Evolutionary conservation across 92 coral and sea anemone species (phyloP), one percentile per base, ranked within the genome.

Genomic region (Porites rus): DNA sequence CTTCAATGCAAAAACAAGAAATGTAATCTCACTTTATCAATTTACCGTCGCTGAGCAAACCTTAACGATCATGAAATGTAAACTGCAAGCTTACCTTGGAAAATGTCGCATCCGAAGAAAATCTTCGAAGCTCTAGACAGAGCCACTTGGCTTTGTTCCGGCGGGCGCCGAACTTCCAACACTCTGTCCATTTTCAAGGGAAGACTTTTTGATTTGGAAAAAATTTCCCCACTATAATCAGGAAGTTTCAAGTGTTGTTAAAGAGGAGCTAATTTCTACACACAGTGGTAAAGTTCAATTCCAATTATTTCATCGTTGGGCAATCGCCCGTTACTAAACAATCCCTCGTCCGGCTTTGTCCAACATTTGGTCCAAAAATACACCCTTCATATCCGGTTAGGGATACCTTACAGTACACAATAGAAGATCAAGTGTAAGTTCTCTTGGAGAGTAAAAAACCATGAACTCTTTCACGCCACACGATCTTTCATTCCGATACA

Each of bases 51-150:
- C 13, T 8, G 61, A 56, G 66, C n/a, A 62, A 58, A 58, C 51
- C 51, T 22, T 21, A 31, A 76, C 66, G 53, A 56, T 52, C 58
- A 43, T 75, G 51, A 54, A 56, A 75, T 54, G 50, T 14, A 50
- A 82, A 46, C 58, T 53, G 14, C 16, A 50, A 72, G 51, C 43
- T 46, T 64, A 94, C 98, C 98, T 94, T 94, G 98, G 69, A 92
- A 94, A 22, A 94, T 94, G 79, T 94, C 98, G 72, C 94, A 90
- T 8, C 98, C 96, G 75, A 94, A 92, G 81, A 92, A 94, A 51
- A 94, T 77, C 90, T 92, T 94, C 7, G 98, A 94, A 11, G 89
- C 91, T 46, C 82, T 84, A 7, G 98, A 94, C 56, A 94, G 80
- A 0, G 92, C 95, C 16, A 73, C 81, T 51, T 94, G 95, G 43